Percentiles rank a stretch among this genome's conserved stretches.
Evolutionary conservation across 2,888 invertebrate species (phyloP).

Genomic region (Patella caerulea): DNA sequence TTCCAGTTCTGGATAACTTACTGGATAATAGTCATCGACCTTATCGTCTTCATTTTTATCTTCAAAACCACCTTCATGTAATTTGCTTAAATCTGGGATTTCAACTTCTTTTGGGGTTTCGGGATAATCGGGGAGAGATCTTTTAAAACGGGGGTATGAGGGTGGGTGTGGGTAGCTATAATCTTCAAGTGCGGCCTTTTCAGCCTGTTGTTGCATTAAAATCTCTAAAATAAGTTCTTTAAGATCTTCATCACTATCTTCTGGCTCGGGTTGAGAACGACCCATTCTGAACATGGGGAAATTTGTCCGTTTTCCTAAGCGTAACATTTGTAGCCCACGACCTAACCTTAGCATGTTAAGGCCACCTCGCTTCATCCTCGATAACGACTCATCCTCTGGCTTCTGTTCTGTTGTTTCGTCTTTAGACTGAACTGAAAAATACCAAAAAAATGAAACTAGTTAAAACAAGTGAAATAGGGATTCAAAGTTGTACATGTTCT

Average conservation of each 20-base stretch:
- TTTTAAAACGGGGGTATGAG: not conserved
- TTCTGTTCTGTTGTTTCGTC: constrained; percentile 16
- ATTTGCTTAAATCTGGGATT: not conserved
- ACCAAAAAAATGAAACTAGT: not conserved
- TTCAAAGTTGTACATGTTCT: no score
- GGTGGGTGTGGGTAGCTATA: not conserved
- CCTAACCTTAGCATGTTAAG: constrained; percentile 52
- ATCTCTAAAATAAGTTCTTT: constrained; percentile 19
- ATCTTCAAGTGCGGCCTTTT: not conserved
- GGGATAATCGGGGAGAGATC: not conserved
- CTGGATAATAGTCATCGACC: not conserved
- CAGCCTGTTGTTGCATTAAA: not conserved
- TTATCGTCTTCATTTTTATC: constrained; percentile 14
- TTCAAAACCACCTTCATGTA: not conserved
- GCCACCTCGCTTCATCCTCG: constrained; percentile 45
- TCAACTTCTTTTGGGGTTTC: not conserved
- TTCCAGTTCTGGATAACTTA: not conserved
- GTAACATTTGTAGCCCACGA: constrained; percentile 56
- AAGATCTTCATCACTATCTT: constrained; percentile 14
- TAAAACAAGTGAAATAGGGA: no score
- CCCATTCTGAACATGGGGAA: constrained; percentile 50
- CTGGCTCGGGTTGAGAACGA: constrained; percentile 25
- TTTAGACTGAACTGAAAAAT: constrained; percentile 8
- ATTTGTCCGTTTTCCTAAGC: constrained; percentile 51
- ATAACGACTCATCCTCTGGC: constrained; percentile 30